Conservation (phyloP, 2,888 invertebrate genomes). For the Cosmia trapezina region DNA sequence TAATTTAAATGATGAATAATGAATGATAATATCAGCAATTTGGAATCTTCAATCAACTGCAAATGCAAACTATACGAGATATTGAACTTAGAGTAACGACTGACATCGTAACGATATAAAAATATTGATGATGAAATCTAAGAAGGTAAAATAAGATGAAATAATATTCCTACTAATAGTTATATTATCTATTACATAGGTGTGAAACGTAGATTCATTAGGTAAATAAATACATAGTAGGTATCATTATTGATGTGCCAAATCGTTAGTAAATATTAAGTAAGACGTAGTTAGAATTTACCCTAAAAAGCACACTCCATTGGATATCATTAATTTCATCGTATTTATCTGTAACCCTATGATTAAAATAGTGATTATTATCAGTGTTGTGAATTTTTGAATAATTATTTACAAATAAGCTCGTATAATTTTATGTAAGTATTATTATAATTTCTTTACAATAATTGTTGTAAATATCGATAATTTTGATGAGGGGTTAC, state of each 20-base stretch:
- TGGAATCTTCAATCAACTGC: constrained; percentile 40
- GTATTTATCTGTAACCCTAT: constrained; percentile 73
- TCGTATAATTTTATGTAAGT: constrained; percentile 63
- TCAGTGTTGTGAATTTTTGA: constrained; percentile 81
- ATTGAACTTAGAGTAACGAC: constrained; percentile 62
- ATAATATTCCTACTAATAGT: constrained; percentile 77
- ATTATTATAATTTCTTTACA: constrained; percentile 58
- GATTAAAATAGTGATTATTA: constrained; percentile 69
- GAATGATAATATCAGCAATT: constrained; percentile 50
- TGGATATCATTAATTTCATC: constrained; percentile 62
- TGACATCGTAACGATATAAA: constrained; percentile 67
- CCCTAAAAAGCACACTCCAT: constrained; percentile 71
- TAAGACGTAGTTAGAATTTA: constrained; percentile 70
- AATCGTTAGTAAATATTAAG: constrained; percentile 68
- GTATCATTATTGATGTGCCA: constrained; percentile 77
- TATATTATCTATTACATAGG: constrained; percentile 69
- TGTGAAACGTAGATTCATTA: constrained; percentile 73
- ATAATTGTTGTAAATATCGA: constrained; percentile 69
- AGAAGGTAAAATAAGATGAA: constrained; percentile 58
- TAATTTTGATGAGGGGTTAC: constrained; percentile 67
- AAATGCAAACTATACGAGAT: constrained; percentile 46
- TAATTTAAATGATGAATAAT: constrained; percentile 34
- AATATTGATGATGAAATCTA: constrained; percentile 59
- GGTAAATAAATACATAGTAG: constrained; percentile 62
- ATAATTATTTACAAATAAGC: constrained; percentile 62